Evolutionary conservation across 1,140 invertebrate genomes (phyloP).

Genomic region (Micrasema longulum): DNA sequence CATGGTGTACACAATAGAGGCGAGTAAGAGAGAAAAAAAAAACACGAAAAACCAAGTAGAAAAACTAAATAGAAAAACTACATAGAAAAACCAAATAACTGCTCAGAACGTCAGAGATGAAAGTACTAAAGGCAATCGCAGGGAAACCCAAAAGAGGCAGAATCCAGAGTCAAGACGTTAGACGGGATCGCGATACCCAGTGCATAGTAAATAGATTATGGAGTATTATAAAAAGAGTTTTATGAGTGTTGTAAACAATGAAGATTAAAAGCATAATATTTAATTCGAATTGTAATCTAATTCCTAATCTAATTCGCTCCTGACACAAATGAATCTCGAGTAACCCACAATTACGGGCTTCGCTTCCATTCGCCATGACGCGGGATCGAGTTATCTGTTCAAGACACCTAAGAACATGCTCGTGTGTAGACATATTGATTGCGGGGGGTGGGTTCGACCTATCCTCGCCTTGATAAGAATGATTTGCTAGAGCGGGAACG

Average conservation of each 20-base stretch:
- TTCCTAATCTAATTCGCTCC: slow-evolving; percentile 17
- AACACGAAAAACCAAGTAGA: too few relatives aligned
- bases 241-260: slow-evolving; percentile 10
- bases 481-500: neutral
- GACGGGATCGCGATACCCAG: too few relatives aligned
- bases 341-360: slow-evolving; percentile 34
- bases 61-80: too few relatives aligned
- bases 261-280: slow-evolving; percentile 30
- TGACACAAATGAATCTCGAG: slow-evolving; percentile 23
- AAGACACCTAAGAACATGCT: slow-evolving; percentile 3
- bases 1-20: too few relatives aligned
- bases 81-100: too few relatives aligned
- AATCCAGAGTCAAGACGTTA: too few relatives aligned
- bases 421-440: neutral
- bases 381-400: slow-evolving; percentile 19
- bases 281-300: slow-evolving; percentile 28
- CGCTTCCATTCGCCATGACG: slow-evolving; percentile 7
- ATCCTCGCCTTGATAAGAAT: neutral
- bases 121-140: too few relatives aligned
- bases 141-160: too few relatives aligned
- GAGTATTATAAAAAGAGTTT: too few relatives aligned
- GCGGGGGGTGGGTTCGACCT: neutral
- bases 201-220: too few relatives aligned
- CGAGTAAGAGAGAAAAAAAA: too few relatives aligned
- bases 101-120: too few relatives aligned